These are phyloP conservation scores for Yponomeuta cagnagella DNA, from an alignment of 2,888 invertebrate genomes.

Conservation along the genomic window DNA sequence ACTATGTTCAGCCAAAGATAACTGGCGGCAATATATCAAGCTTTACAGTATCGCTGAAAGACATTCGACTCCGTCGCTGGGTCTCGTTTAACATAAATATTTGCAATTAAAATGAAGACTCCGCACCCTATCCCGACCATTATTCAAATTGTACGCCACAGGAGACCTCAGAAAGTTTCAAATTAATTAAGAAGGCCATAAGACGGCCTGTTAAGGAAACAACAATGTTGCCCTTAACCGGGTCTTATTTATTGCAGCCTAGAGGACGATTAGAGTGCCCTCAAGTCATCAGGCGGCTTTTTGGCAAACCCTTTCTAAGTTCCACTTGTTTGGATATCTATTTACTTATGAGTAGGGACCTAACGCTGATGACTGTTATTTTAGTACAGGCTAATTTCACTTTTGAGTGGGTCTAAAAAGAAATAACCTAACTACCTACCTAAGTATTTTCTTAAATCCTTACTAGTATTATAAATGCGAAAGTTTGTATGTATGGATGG, in stretches of 20 bases:
- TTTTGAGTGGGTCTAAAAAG: no score
- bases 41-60: slow-evolving; percentile 54
- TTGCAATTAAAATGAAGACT: slow-evolving; percentile 74
- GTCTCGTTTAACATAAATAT: slow-evolving; percentile 72
- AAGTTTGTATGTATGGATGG: no score
- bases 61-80: slow-evolving; percentile 34
- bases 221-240: slow-evolving; percentile 61
- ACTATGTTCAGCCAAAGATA: slow-evolving; percentile 17
- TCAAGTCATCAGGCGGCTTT: slow-evolving; percentile 55
- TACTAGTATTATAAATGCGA: no score
- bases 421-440: no score
- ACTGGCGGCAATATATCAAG: slow-evolving; percentile 55
- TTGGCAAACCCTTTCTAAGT: slow-evolving; percentile 26
- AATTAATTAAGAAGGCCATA: slow-evolving; percentile 75
- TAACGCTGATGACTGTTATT: no score
- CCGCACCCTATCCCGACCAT: slow-evolving; percentile 68
- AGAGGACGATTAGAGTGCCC: slow-evolving; percentile 54
- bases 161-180: slow-evolving; percentile 75
- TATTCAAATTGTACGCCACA: slow-evolving; percentile 73
- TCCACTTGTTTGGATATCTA: slow-evolving; percentile 36
- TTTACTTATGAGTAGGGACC: no score
- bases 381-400: no score
- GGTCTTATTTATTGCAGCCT: slow-evolving; percentile 61
- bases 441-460: no score
- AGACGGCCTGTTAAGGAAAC: slow-evolving; percentile 74